Conservation (phyloP, 2,113 vertebrate genomes). For the Scortum barcoo region DNA sequence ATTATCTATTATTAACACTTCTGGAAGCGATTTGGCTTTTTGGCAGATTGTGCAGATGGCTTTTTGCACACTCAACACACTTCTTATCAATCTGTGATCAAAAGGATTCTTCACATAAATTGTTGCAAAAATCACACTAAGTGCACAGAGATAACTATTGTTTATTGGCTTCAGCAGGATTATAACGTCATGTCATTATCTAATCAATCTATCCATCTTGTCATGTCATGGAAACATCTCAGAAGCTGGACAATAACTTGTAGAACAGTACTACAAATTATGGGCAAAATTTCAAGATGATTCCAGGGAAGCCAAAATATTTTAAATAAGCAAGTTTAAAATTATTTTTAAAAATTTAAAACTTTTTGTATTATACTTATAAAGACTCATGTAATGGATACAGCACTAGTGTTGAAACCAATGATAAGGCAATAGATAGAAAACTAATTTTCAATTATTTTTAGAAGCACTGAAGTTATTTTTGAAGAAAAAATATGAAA, state of each 20-base stretch:
- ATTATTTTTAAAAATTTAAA: too few relatives aligned
- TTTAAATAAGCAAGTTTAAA: background rate
- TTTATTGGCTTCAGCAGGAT: conserved; percentile 8
- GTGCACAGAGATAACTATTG: background rate
- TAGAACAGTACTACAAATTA: too few relatives aligned
- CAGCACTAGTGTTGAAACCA: background rate
- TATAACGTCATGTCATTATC: too few relatives aligned
- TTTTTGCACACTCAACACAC: conserved; percentile 27
- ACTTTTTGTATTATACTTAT: too few relatives aligned
- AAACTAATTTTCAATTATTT: background rate
- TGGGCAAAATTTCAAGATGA: background rate
- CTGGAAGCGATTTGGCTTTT: conserved; percentile 56
- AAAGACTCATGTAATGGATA: too few relatives aligned
- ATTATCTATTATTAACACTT: conserved; percentile 71
- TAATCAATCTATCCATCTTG: too few relatives aligned
- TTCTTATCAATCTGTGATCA: conserved; percentile 29
- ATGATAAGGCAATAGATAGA: background rate
- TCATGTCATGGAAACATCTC: too few relatives aligned
- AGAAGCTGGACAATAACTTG: too few relatives aligned
- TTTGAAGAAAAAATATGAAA: too few relatives aligned
- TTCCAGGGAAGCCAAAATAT: background rate
- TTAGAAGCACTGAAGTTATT: background rate
- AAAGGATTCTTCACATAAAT: conserved; percentile 40
- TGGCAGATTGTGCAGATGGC: conserved; percentile 59
- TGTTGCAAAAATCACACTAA: conserved; percentile 22